phyloP scores from a whole-genome alignment of 2,888 invertebrate genomes.

The Oligia strigilis region DNA sequence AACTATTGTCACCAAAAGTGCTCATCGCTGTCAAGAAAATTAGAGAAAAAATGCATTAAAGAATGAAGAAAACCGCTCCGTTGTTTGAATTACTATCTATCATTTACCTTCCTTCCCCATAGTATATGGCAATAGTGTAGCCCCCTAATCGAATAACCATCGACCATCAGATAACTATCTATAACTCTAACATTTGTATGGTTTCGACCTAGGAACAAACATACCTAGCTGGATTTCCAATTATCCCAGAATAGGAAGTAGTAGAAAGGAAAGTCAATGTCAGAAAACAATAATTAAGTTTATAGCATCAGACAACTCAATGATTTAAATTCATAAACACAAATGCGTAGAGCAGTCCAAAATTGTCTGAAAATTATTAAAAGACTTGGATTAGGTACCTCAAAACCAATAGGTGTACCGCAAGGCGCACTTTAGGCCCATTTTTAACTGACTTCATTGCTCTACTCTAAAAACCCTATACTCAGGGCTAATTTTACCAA shows the following conservation, averaged over 20 bases:
- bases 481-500: too few species aligned
- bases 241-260: background rate
- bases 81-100: constrained; percentile 74
- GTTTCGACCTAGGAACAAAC: background rate
- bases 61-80: constrained; percentile 86
- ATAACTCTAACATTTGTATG: background rate
- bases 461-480: background rate
- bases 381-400: background rate
- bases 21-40: constrained; percentile 93
- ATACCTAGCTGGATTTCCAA: background rate
- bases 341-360: background rate
- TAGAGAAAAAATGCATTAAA: constrained; percentile 91
- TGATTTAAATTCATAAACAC: background rate
- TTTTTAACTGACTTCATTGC: background rate
- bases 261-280: background rate
- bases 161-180: background rate
- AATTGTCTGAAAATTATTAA: background rate
- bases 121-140: background rate
- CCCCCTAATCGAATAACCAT: background rate
- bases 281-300: background rate
- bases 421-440: background rate
- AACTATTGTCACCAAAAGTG: constrained; percentile 93
- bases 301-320: background rate
- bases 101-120: constrained; percentile 3
- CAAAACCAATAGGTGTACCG: background rate